Evolutionary conservation across 2,113 vertebrate genomes (phyloP).

Genomic region (Microcebus lehilahytsara): DNA sequence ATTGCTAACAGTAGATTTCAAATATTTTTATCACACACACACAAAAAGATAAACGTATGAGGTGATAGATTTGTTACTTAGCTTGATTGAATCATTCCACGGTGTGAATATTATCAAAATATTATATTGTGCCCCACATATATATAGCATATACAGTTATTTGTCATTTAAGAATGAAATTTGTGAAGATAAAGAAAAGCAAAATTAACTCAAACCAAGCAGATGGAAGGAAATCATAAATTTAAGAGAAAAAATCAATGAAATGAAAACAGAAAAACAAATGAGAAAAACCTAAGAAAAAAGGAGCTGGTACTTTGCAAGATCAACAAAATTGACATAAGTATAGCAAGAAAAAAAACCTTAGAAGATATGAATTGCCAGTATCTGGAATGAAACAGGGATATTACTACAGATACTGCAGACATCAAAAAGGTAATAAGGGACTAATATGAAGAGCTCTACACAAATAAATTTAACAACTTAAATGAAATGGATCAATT

Average conservation of each 20-base stretch:
- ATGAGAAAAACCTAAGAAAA: not conserved
- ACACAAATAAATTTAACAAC: not conserved
- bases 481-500: not conserved
- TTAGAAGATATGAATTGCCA: not conserved
- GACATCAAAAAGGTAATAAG: not conserved
- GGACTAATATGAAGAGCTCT: not conserved
- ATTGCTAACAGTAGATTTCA: not conserved
- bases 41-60: not conserved
- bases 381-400: not conserved
- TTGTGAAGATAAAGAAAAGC: not conserved
- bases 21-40: not conserved
- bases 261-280: not conserved
- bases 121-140: not conserved
- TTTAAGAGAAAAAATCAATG: not conserved
- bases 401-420: not conserved
- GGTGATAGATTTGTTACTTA: not conserved
- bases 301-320: not conserved
- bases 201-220: not conserved
- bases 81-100: not conserved
- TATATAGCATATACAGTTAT: not conserved
- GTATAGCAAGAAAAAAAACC: not conserved
- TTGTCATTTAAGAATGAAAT: not conserved
- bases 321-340: not conserved
- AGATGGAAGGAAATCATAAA: not conserved
- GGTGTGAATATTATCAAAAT: not conserved